Percentiles rank a stretch among this genome's conserved stretches.
These are phyloP conservation scores for Hylaea fasciaria DNA, from an alignment of 2,888 invertebrate genomes.

Conservation along the genomic window DNA sequence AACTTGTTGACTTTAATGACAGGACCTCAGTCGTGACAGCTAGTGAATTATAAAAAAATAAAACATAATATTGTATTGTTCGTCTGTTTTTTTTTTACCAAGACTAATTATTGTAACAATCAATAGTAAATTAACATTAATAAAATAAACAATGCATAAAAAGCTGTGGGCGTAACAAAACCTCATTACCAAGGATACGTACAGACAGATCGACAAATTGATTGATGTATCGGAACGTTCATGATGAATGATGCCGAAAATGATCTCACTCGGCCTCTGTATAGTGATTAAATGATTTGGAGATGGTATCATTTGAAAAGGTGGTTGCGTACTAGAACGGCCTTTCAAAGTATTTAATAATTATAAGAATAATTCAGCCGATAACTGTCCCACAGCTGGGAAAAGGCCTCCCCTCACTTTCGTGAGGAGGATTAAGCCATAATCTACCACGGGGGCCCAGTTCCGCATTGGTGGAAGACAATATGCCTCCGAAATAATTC, in stretches of 20 bases:
- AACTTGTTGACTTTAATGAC: no score
- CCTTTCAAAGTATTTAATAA: not conserved
- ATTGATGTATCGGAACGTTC: conserved; percentile 74
- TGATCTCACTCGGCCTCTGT: conserved; percentile 78
- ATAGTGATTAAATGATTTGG: conserved; percentile 52
- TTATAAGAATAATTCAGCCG: no score
- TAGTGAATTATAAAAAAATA: no score
- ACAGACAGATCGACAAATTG: conserved; percentile 62
- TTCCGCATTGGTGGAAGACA: no score
- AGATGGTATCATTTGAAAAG: conserved; percentile 32
- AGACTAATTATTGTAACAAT: conserved; percentile 8
- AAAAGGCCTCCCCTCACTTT: no score
- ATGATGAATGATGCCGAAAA: conserved; percentile 63
- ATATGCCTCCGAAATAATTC: no score
- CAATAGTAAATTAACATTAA: conserved; percentile 27
- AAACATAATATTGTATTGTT: no score
- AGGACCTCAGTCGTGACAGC: no score
- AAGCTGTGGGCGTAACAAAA: conserved; percentile 53
- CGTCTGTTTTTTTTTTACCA: not conserved
- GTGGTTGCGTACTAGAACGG: not conserved
- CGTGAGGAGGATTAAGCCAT: no score
- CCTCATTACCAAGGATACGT: conserved; percentile 40
- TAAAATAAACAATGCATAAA: conserved; percentile 39
- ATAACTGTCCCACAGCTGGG: no score
- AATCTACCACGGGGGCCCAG: no score